Percentiles rank a stretch among this genome's conserved stretches.
Conservation (phyloP, 1,140 invertebrate genomes). For the Adelges cooleyi region DNA sequence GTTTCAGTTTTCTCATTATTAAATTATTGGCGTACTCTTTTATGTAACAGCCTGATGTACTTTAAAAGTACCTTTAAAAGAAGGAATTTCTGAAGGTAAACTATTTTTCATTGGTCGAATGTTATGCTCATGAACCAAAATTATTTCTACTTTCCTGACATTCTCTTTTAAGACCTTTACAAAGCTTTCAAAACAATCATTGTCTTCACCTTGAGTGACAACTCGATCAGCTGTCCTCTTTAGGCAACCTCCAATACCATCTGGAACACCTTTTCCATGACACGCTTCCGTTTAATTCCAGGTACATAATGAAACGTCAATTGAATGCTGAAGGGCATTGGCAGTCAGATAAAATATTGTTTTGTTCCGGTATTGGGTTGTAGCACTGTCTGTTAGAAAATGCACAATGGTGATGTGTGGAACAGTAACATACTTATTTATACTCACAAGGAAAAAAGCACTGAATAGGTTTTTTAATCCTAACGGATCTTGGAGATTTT, state of each 20-base stretch:
- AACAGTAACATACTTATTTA: too few species aligned
- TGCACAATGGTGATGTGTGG: too few species aligned
- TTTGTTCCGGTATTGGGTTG: too few species aligned
- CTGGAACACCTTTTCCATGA: slow-evolving; percentile 38
- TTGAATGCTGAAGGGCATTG: background rate
- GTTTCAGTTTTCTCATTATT: background rate
- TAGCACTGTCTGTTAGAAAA: too few species aligned
- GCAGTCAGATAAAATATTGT: slow-evolving; percentile 32
- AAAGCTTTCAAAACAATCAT: slow-evolving; percentile 29
- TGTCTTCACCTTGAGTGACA: slow-evolving; percentile 36
- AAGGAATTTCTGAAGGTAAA: background rate
- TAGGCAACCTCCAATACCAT: slow-evolving; percentile 39
- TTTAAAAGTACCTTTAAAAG: background rate
- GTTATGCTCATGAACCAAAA: background rate
- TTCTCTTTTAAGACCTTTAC: background rate
- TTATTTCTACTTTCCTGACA: background rate
- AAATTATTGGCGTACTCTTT: background rate
- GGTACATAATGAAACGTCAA: slow-evolving; percentile 23
- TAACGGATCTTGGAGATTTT: too few species aligned
- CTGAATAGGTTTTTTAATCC: too few species aligned
- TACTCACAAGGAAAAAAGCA: too few species aligned
- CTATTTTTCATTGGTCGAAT: background rate
- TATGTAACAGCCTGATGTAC: background rate
- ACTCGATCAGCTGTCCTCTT: slow-evolving; percentile 38
- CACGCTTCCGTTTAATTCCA: slow-evolving; percentile 41